Percentiles rank a stretch among this genome's conserved stretches.
Evolutionary conservation across 2,797 vertebrate genomes (phyloP).

Genomic region (Cyclura pinguis): DNA sequence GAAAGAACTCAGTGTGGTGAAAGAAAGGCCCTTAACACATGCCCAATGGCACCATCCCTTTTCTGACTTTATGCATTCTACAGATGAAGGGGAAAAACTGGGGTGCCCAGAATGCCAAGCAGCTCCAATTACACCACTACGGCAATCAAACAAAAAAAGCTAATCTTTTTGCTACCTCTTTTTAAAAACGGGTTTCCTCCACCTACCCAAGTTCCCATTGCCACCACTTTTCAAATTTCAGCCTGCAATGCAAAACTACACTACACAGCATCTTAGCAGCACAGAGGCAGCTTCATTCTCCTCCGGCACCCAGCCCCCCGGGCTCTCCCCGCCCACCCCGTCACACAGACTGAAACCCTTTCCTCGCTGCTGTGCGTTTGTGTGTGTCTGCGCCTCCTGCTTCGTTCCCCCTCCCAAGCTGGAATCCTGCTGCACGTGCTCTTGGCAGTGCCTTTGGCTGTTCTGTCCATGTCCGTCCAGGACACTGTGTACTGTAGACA

Average conservation of each 20-base stretch:
- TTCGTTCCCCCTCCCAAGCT: background rate
- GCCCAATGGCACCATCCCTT: background rate
- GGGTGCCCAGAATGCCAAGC: background rate
- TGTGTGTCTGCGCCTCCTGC: background rate
- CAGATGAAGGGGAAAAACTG: too few species aligned
- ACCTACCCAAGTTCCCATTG: background rate
- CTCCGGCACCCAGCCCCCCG: background rate
- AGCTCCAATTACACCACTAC: background rate
- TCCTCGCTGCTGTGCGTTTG: background rate
- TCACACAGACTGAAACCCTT: background rate
- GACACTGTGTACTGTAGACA: constrained; percentile 38
- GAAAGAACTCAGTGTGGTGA: too few species aligned
- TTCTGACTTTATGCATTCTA: background rate
- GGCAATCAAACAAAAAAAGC: too few species aligned
- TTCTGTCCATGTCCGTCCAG: constrained; percentile 31
- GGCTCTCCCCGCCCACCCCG: background rate
- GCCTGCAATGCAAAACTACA: background rate
- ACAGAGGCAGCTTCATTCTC: background rate
- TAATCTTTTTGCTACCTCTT: background rate
- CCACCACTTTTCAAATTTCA: too few species aligned
- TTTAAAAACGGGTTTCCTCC: background rate
- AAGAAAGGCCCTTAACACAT: background rate
- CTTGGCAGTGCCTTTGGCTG: constrained; percentile 31
- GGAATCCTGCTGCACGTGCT: constrained; percentile 41
- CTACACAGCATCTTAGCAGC: background rate